Evolutionary conservation across 64 coral and sea anemone species (phyloP).

Genomic region (Catalaphyllia jardinei): DNA sequence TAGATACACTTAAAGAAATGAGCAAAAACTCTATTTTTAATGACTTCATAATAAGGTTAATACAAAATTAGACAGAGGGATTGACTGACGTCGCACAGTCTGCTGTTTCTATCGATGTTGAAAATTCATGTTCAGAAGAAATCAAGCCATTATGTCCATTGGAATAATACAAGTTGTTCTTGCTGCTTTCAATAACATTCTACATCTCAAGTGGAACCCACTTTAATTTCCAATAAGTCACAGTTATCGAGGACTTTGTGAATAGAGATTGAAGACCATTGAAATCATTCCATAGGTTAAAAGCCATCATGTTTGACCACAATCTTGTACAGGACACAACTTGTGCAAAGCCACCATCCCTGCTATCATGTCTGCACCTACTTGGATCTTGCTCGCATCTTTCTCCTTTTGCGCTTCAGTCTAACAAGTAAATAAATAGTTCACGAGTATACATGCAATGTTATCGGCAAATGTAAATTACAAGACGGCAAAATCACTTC

Average conservation of each 20-base stretch:
- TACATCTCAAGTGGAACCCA: neutral
- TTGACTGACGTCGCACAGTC: neutral
- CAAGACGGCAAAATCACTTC: neutral
- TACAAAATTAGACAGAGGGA: constrained; percentile 20
- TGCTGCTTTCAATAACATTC: neutral
- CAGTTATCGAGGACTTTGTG: neutral
- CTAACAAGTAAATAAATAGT: constrained; percentile 24
- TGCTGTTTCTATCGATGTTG: neutral
- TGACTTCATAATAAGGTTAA: neutral
- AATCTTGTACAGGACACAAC: neutral
- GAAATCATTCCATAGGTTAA: neutral
- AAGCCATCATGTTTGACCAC: constrained; percentile 35
- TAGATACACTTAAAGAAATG: neutral
- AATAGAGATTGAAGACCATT: neutral
- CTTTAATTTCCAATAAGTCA: neutral
- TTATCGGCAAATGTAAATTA: too few species aligned
- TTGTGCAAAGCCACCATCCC: neutral
- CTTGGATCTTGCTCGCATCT: constrained; percentile 95
- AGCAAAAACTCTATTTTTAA: constrained; percentile 33
- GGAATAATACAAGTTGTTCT: constrained; percentile 6
- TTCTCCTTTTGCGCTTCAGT: constrained; percentile 95
- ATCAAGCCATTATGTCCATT: constrained; percentile 23
- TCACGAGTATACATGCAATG: too few species aligned
- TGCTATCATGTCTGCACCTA: constrained; percentile 8
- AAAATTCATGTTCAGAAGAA: constrained; percentile 1